Conservation (phyloP, 1,140 invertebrate genomes). For the Rhopalosiphum padi region DNA sequence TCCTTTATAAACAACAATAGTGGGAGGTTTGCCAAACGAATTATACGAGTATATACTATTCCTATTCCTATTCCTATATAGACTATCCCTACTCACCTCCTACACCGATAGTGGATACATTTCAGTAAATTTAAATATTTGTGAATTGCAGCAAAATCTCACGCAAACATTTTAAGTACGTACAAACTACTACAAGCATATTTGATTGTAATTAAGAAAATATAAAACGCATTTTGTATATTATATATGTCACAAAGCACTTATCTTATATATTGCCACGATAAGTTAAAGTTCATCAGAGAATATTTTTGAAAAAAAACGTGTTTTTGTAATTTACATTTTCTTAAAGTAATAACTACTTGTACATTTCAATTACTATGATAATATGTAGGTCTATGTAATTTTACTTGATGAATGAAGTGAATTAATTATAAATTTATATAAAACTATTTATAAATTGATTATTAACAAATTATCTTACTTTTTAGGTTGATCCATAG, state of each 20-base stretch:
- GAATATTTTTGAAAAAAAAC: no score
- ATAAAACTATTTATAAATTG: no score
- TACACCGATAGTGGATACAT: neutral
- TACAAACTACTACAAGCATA: neutral
- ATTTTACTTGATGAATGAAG: no score
- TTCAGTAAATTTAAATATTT: conserved; percentile 17
- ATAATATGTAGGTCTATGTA: no score
- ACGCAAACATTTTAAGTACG: neutral
- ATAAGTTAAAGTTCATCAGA: no score
- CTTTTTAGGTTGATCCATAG: no score
- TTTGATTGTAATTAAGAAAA: neutral
- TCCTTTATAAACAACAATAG: conserved; percentile 46
- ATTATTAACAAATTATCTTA: no score
- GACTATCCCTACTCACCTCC: neutral
- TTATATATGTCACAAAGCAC: neutral
- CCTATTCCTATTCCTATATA: neutral
- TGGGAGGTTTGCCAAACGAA: conserved; percentile 20
- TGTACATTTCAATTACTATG: no score
- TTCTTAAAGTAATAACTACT: no score
- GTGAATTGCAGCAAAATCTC: neutral
- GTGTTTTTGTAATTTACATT: no score
- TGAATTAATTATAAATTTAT: no score
- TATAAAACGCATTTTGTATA: neutral
- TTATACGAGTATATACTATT: neutral
- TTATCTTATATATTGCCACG: neutral